These are phyloP conservation scores for Xenentodon cancila DNA, from an alignment of 2,797 vertebrate genomes.

Conservation along the genomic window DNA sequence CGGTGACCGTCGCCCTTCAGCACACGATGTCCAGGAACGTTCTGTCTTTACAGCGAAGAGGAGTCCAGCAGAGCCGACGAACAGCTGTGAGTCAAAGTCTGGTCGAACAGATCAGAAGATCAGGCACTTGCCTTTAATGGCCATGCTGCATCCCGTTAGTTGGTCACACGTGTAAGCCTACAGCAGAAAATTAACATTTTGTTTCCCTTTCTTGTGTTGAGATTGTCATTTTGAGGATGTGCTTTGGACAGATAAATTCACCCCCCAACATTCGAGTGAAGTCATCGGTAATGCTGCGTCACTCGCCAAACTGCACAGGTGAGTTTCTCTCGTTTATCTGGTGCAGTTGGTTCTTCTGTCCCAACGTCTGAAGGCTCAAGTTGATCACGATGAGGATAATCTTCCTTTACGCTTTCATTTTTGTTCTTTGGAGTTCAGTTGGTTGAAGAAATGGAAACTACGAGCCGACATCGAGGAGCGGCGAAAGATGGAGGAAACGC, in stretches of 20 bases:
- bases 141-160: too few species aligned
- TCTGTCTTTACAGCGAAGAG: not conserved
- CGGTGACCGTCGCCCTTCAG: not conserved
- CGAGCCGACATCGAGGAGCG: conserved; percentile 86
- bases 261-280: conserved; percentile 86
- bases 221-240: conserved; percentile 81
- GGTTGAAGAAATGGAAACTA: conserved; percentile 94
- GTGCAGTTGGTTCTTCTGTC: not conserved
- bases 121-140: not conserved
- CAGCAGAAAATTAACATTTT: too few species aligned
- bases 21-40: not conserved
- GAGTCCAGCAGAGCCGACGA: conserved; percentile 37
- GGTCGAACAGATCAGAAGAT: not conserved
- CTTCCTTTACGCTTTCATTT: not conserved
- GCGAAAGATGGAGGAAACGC: conserved; percentile 79
- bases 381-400: not conserved
- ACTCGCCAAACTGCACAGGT: conserved; percentile 88
- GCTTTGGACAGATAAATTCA: conserved; percentile 96
- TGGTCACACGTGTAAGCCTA: too few species aligned
- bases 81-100: conserved; percentile 29
- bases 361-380: too few species aligned
- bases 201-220: conserved; percentile 43
- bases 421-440: conserved; percentile 74
- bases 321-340: too few species aligned
- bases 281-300: conserved; percentile 87